Percentiles rank a stretch among this genome's conserved stretches.
phyloP scores from a whole-genome alignment of 2,797 vertebrate genomes.

The Manis crassicaudata region DNA sequence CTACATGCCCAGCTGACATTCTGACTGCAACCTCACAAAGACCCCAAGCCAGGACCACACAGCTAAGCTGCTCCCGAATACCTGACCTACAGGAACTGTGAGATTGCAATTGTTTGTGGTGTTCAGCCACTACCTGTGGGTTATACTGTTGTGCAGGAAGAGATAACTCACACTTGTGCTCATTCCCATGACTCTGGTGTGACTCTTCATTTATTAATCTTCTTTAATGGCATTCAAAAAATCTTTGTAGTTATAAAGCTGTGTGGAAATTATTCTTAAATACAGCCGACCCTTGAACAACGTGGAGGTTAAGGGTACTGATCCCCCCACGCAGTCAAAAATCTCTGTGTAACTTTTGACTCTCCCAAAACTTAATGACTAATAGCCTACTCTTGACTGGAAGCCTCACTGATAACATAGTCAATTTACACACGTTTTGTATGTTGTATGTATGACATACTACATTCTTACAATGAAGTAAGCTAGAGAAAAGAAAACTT shows the following conservation, averaged over 20 bases:
- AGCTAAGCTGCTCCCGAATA: background rate
- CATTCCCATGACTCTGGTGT: background rate
- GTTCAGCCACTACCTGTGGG: background rate
- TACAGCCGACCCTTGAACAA: background rate
- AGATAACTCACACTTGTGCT: background rate
- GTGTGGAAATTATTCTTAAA: background rate
- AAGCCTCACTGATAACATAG: too few species aligned
- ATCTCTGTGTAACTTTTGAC: too few species aligned
- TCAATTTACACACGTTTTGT: too few species aligned
- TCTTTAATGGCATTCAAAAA: conserved; percentile 27
- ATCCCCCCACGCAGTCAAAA: too few species aligned
- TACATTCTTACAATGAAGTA: too few species aligned
- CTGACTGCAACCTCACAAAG: background rate
- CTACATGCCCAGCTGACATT: background rate
- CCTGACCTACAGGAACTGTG: background rate
- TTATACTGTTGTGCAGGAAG: background rate
- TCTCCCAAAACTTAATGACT: too few species aligned
- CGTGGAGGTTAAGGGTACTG: too few species aligned
- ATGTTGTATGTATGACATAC: too few species aligned
- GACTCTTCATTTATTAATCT: background rate
- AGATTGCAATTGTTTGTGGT: background rate
- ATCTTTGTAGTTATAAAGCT: conserved; percentile 1
- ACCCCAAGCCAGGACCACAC: background rate
- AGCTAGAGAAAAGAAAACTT: too few species aligned
- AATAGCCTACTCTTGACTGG: too few species aligned